Conservation (phyloP, 2,888 invertebrate genomes). For the Caenorhabditis zanzibari region DNA sequence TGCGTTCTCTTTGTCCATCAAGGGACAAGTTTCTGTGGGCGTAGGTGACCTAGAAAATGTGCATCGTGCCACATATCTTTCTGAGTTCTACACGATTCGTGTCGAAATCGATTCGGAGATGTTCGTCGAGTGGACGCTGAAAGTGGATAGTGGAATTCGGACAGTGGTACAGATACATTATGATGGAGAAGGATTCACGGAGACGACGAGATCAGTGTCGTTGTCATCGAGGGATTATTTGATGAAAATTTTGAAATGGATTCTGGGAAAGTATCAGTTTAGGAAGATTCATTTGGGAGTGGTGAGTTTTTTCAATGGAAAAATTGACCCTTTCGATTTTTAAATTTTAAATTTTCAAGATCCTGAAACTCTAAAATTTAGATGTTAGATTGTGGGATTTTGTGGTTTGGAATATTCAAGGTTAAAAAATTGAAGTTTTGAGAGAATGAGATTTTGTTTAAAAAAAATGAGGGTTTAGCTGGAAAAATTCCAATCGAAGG, state of each 20-base stretch:
- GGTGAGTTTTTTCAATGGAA: slow-evolving; percentile 34
- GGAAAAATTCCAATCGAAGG: too few species aligned
- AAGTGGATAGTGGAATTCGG: slow-evolving; percentile 37
- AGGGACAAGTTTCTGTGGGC: slow-evolving; percentile 46
- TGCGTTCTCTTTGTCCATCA: slow-evolving; percentile 31
- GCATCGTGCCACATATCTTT: slow-evolving; percentile 45
- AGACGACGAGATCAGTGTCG: background rate
- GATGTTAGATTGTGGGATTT: too few species aligned
- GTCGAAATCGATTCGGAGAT: slow-evolving; percentile 36
- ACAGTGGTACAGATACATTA: slow-evolving; percentile 41
- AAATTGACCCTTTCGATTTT: background rate
- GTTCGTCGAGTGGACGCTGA: slow-evolving; percentile 35
- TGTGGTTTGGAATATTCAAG: too few species aligned
- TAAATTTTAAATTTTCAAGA: too few species aligned
- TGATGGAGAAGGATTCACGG: slow-evolving; percentile 1
- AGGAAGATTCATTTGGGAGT: slow-evolving; percentile 52
- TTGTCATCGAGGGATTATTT: slow-evolving; percentile 40
- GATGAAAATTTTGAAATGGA: slow-evolving; percentile 29
- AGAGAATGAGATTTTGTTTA: too few species aligned
- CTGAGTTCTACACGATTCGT: slow-evolving; percentile 56
- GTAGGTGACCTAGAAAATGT: slow-evolving; percentile 40
- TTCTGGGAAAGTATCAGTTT: slow-evolving; percentile 40
- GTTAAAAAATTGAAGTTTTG: too few species aligned
- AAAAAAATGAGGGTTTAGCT: too few species aligned
- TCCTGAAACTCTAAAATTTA: too few species aligned